Conservation (phyloP, 2,888 invertebrate genomes). For the Spilarctia lutea region DNA sequence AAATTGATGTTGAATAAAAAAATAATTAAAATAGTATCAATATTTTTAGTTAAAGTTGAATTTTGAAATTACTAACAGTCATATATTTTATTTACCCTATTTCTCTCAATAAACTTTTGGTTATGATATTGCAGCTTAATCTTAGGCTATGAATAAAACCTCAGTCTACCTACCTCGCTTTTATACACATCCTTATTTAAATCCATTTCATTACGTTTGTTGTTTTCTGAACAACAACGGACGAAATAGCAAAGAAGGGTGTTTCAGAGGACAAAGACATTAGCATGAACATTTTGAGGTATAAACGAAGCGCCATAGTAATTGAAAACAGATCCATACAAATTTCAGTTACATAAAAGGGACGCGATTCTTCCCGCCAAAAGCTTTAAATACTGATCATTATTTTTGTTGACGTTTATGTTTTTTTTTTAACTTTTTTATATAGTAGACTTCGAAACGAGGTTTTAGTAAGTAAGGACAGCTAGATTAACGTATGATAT, state of each 20-base stretch:
- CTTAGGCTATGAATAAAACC: neutral
- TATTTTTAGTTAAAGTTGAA: neutral
- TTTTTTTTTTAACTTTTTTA: neutral
- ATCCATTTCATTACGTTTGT: neutral
- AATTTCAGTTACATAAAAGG: neutral
- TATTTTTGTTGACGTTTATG: neutral
- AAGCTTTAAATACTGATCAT: neutral
- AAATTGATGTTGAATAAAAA: too few species aligned
- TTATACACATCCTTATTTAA: neutral
- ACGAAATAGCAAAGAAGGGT: neutral
- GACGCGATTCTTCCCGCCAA: neutral
- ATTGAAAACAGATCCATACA: conserved; percentile 3
- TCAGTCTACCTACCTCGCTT: neutral
- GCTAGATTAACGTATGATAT: neutral
- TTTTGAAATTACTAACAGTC: neutral
- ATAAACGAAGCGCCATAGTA: conserved; percentile 7
- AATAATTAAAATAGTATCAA: neutral
- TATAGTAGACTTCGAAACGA: neutral
- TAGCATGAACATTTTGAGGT: neutral
- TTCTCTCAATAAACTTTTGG: neutral
- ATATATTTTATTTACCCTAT: neutral
- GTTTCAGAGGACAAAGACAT: conserved; percentile 3
- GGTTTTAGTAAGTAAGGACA: neutral
- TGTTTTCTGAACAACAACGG: neutral
- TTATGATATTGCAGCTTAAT: neutral